Percentiles rank a stretch among this genome's conserved stretches.
phyloP scores from a whole-genome alignment of 1,140 invertebrate species.

The Drosophila jambulina region DNA sequence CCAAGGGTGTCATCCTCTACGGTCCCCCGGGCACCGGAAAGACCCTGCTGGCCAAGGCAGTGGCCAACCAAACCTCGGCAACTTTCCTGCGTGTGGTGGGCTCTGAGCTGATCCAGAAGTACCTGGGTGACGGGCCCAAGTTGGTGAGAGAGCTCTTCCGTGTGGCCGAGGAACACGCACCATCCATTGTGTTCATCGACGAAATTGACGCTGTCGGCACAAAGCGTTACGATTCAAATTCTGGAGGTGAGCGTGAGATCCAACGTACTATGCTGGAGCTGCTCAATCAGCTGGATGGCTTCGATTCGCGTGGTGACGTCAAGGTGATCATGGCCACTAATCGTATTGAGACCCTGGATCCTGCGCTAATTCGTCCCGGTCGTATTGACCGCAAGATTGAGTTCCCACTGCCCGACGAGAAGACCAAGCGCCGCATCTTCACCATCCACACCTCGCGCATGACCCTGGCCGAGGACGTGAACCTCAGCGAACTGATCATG shows the following conservation, averaged over 20 bases:
- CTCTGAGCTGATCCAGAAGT: constrained; percentile 99
- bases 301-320: constrained; percentile 98
- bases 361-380: constrained; percentile 98
- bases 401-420: constrained; percentile 99
- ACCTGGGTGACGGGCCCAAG: constrained; percentile 98
- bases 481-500: constrained; percentile 99
- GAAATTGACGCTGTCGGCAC: constrained; percentile 99
- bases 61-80: constrained; percentile 99
- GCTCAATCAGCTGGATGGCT: constrained; percentile 99
- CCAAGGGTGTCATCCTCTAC: constrained; percentile 99
- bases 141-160: constrained; percentile 98
- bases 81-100: constrained; percentile 99
- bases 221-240: constrained; percentile 99
- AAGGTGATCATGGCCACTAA: constrained; percentile 99
- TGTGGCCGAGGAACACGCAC: constrained; percentile 99
- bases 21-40: constrained; percentile 99
- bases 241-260: constrained; percentile 99
- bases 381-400: constrained; percentile 99
- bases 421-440: constrained; percentile 99
- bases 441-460: constrained; percentile 99
- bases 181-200: constrained; percentile 99
- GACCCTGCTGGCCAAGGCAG: constrained; percentile 99
- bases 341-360: constrained; percentile 99
- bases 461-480: constrained; percentile 99
- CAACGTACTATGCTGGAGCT: constrained; percentile 99